phyloP scores from a whole-genome alignment of 2,888 invertebrate genomes.

The Drosophila neonasuta region DNA sequence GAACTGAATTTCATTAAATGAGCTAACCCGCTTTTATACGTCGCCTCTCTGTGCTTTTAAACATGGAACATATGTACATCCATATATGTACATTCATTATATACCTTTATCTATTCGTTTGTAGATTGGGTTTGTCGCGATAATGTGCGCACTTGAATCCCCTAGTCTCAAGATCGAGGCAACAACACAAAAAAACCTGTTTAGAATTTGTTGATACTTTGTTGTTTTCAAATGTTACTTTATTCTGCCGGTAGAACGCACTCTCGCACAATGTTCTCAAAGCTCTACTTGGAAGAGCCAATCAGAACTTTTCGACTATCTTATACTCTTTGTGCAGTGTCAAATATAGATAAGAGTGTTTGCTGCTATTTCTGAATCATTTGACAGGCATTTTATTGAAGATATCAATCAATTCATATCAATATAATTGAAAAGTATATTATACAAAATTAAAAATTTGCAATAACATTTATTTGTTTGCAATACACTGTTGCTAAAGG shows the following conservation, averaged over 20 bases:
- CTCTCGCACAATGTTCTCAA: neutral
- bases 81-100: neutral
- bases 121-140: conserved; percentile 16
- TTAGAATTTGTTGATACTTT: conserved; percentile 1
- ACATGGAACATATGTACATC: neutral
- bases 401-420: no score
- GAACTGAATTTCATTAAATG: conserved; percentile 5
- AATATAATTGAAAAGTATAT: no score
- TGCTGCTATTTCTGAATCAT: no score
- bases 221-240: neutral
- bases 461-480: no score
- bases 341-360: neutral
- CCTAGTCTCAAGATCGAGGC: neutral
- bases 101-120: conserved; percentile 4
- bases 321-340: neutral
- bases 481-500: no score
- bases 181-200: conserved; percentile 1
- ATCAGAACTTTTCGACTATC: neutral
- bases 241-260: neutral
- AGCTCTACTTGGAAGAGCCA: neutral
- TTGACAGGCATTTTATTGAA: no score
- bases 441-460: no score
- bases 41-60: conserved; percentile 3
- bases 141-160: neutral
- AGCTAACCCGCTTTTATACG: neutral